Evolutionary conservation across 2,888 invertebrate species (phyloP).

Genomic region (Drosophila hamatofila): DNA sequence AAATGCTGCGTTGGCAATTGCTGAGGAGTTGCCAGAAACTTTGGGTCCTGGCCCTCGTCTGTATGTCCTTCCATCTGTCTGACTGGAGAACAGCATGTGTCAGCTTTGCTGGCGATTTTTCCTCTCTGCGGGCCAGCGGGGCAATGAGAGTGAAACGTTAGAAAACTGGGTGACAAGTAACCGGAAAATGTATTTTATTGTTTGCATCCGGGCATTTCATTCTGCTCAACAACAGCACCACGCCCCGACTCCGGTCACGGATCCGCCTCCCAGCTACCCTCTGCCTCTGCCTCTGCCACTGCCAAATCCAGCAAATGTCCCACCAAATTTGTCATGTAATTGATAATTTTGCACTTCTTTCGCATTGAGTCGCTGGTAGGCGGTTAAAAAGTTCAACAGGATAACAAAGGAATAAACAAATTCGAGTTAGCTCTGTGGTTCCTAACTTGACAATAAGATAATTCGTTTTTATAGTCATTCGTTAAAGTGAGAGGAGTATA

Average conservation of each 20-base stretch:
- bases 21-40: slow-evolving; percentile 76
- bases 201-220: slow-evolving; percentile 81
- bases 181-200: slow-evolving; percentile 85
- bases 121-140: slow-evolving; percentile 21
- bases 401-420: background rate
- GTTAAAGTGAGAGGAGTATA: background rate
- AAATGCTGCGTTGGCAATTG: slow-evolving; percentile 82
- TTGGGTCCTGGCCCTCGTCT: slow-evolving; percentile 51
- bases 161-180: slow-evolving; percentile 83
- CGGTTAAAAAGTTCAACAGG: background rate
- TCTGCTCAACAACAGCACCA: slow-evolving; percentile 42
- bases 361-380: slow-evolving; percentile 23
- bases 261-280: background rate
- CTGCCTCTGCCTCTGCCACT: too few species aligned
- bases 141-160: slow-evolving; percentile 24
- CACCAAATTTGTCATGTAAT: slow-evolving; percentile 79
- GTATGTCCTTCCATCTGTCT: slow-evolving; percentile 18
- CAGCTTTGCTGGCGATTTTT: slow-evolving; percentile 67
- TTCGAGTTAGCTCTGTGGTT: background rate
- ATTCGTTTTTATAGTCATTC: background rate
- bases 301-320: slow-evolving; percentile 18
- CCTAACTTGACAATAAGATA: too few species aligned
- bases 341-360: slow-evolving; percentile 79
- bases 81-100: slow-evolving; percentile 71
- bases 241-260: background rate